Percentiles rank a stretch among this genome's conserved stretches.
phyloP scores from a whole-genome alignment of 2,888 invertebrate genomes.

The Epiblema foenella region DNA sequence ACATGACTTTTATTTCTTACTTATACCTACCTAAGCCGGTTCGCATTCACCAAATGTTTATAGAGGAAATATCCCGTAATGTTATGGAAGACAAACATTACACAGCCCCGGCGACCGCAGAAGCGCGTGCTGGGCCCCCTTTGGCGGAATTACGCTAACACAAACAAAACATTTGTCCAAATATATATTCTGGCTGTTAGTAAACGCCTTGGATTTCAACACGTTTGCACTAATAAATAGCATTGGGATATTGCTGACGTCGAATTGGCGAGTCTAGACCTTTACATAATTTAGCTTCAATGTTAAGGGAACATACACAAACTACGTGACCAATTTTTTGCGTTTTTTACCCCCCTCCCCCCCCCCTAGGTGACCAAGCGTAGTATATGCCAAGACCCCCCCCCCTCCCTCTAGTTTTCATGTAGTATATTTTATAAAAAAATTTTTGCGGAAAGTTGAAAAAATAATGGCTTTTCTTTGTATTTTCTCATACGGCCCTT shows the following conservation, averaged over 20 bases:
- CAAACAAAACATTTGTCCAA: conserved; percentile 21
- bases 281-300: conserved; percentile 21
- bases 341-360: too few relatives aligned
- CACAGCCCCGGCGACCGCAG: neutral
- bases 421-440: too few relatives aligned
- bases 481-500: too few relatives aligned
- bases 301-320: too few relatives aligned
- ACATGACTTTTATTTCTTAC: too few relatives aligned
- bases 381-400: too few relatives aligned
- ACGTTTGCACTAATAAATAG: conserved; percentile 11
- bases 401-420: too few relatives aligned
- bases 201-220: conserved; percentile 27
- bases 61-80: conserved; percentile 3
- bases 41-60: conserved; percentile 10
- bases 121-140: neutral
- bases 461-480: too few relatives aligned
- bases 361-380: too few relatives aligned
- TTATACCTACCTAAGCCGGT: neutral
- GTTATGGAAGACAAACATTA: conserved; percentile 17
- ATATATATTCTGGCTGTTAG: conserved; percentile 10
- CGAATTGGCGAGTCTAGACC: conserved; percentile 25
- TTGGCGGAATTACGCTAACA: conserved; percentile 6
- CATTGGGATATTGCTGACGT: conserved; percentile 22
- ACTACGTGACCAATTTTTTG: too few relatives aligned
- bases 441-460: too few relatives aligned